These are phyloP conservation scores for Drosophila ambigua DNA, from an alignment of 1,140 invertebrate species.

Conservation along the genomic window DNA sequence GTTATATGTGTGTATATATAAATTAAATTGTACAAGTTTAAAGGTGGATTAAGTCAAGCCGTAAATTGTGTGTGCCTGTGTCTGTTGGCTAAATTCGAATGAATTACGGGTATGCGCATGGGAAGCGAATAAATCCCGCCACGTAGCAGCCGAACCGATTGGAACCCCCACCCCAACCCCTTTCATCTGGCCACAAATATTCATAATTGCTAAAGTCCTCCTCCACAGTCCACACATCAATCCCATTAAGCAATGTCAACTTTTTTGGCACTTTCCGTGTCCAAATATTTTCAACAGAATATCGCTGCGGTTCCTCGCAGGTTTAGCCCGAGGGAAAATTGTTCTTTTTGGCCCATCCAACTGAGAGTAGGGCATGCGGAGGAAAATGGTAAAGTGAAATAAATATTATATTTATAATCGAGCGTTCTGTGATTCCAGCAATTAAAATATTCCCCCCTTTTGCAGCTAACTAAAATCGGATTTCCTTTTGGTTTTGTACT, in stretches of 20 bases:
- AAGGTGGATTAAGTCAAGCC: conserved; percentile 77
- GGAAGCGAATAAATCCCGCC: conserved; percentile 32
- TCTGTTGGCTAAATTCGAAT: conserved; percentile 62
- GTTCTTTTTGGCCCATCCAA: conserved; percentile 30
- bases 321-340: no score
- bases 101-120: conserved; percentile 36
- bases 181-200: neutral
- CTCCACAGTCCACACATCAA: conserved; percentile 22
- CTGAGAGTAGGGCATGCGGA: no score
- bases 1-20: conserved; percentile 32
- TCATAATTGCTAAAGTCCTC: conserved; percentile 34
- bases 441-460: no score
- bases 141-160: neutral
- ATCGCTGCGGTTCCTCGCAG: neutral
- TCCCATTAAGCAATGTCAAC: conserved; percentile 48
- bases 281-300: conserved; percentile 39
- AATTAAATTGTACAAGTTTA: conserved; percentile 72
- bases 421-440: no score
- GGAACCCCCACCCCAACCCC: no score
- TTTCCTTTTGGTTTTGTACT: neutral
- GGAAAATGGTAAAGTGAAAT: no score
- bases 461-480: no score
- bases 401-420: no score
- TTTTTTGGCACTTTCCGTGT: conserved; percentile 46
- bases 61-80: conserved; percentile 48